A percentile compares a stretch with the other conserved stretches of the same genome.
phyloP scores from a whole-genome alignment of 2,113 vertebrate species.

The Brachyistius frenatus region DNA sequence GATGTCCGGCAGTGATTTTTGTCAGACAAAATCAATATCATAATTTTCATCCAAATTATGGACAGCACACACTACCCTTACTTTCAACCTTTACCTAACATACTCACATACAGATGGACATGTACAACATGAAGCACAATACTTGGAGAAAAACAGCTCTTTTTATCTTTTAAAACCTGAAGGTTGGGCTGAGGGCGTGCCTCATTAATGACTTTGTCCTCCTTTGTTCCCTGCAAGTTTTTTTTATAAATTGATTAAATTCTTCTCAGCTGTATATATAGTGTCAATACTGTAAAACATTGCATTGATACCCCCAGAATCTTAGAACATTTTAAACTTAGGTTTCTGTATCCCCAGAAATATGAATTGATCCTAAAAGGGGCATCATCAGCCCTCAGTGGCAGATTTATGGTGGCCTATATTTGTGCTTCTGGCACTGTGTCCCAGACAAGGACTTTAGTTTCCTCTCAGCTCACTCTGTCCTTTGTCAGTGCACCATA shows the following conservation, averaged over 20 bases:
- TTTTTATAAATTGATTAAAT: conserved; percentile 1
- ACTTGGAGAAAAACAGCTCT: not conserved
- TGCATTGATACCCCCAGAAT: not conserved
- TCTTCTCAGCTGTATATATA: not conserved
- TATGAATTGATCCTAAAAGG: conserved; percentile 39
- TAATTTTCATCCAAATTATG: conserved; percentile 2
- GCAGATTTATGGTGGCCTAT: conserved; percentile 54
- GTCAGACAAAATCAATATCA: too few relatives aligned
- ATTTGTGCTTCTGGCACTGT: conserved; percentile 50
- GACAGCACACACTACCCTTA: not conserved
- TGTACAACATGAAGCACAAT: not conserved
- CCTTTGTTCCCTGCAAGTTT: not conserved
- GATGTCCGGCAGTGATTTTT: not conserved
- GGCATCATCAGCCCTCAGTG: conserved; percentile 28
- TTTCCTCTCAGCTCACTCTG: conserved; percentile 27
- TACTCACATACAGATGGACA: not conserved
- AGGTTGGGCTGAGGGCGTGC: too few relatives aligned
- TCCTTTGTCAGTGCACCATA: conserved; percentile 27
- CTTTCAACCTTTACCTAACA: not conserved
- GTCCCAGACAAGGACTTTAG: conserved; percentile 56
- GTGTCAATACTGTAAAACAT: not conserved
- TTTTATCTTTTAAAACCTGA: too few relatives aligned
- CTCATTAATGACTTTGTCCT: too few relatives aligned
- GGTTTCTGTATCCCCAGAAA: conserved; percentile 19
- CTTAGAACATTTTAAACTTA: not conserved